Evolutionary conservation across 2,797 vertebrate species (phyloP), one percentile per base, ranked within the genome.

Genomic region (Urophycis tenuis): DNA sequence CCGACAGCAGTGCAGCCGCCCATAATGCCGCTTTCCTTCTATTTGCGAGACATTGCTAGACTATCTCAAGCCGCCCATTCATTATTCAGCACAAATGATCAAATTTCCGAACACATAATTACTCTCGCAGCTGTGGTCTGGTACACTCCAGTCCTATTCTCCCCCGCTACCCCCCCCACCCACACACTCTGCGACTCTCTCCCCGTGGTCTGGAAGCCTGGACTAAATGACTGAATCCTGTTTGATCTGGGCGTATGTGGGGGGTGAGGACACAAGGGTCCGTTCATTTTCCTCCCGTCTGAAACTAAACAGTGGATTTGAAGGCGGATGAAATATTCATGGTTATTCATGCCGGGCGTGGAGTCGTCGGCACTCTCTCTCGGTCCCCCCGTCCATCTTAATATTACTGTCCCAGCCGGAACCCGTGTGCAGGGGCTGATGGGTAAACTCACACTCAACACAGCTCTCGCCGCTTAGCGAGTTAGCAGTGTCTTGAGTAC

Each of bases 251-350:
- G 93, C 93, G 94, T 93, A 94, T 94, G 88, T 93, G 74, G 82
- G 83, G 80, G 80, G 36, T 60, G 77, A 73, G 80, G 80, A 39
- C 72, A 25, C 64, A 72, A 11, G 36, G 73, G 91, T 93, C 93
- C 91, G 91, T 95, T 96, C 94, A 93, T 95, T 96, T 94, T 93
- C 92, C n/a, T n/a, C 92, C 90, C 90, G 92, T 87, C 93, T 95
- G 93, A 95, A 95, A 95, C 94, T 95, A 95, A 96, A 96, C 94
- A 95, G 92, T 94, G 94, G 94, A 95, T 97, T 96, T 95, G 93
- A 93, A 93, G 94, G 94, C 90, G 92, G 91, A 95, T 96, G 93
- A 97, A 96, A 96, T 96, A 97, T 96, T 97, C 92, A 97, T 95
- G 91, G 64, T 78, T 94, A 93, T 94, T 96, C 92, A 94, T 94